phyloP scores from a whole-genome alignment of 2,113 vertebrate species.

The Lycaon pictus region DNA sequence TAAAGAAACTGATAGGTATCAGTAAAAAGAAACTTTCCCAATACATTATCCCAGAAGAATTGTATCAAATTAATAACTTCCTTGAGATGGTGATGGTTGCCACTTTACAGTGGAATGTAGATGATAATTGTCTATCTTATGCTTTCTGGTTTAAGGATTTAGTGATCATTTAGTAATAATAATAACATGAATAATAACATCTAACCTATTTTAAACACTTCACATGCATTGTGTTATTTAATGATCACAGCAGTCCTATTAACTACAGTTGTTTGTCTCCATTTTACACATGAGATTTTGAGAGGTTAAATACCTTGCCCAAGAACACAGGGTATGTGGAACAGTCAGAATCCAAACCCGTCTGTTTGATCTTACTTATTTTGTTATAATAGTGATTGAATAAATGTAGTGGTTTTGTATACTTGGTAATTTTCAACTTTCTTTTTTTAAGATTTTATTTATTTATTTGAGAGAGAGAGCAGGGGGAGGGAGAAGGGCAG shows the following conservation, averaged over 20 bases:
- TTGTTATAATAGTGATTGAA: not conserved
- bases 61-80: not conserved
- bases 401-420: not conserved
- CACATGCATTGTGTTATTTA: not conserved
- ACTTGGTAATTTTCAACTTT: not conserved
- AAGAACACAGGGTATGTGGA: not conserved
- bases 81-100: not conserved
- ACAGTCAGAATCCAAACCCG: not conserved
- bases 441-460: not conserved
- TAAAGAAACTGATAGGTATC: not conserved
- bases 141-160: not conserved
- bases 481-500: not conserved
- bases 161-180: not conserved
- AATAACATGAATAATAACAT: not conserved
- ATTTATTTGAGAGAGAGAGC: not conserved
- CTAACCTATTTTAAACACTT: not conserved
- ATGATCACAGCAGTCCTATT: not conserved
- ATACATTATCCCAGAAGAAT: not conserved
- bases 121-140: not conserved
- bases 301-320: not conserved
- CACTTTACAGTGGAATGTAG: not conserved
- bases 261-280: not conserved
- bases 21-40: not conserved
- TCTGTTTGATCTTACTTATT: not conserved
- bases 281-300: not conserved